phyloP scores from a whole-genome alignment of 2,797 vertebrate genomes.

The Mormyrus proboscirostris region DNA sequence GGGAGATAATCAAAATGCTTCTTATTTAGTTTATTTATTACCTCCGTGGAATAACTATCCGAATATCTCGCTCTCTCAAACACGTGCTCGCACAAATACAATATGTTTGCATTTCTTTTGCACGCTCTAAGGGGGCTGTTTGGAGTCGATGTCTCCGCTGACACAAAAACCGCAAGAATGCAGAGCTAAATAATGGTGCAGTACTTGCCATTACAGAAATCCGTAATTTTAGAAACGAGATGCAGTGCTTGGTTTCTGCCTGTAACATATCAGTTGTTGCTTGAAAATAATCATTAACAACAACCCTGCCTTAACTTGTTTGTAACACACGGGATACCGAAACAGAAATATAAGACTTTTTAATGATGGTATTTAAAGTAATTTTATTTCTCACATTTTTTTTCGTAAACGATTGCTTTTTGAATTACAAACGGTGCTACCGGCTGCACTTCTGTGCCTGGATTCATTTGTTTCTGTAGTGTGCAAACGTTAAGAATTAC shows the following conservation, averaged over 20 bases:
- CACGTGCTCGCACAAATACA: background rate
- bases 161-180: background rate
- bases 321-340: background rate
- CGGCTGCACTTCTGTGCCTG: background rate
- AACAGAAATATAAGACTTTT: background rate
- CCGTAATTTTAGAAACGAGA: background rate
- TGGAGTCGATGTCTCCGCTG: background rate
- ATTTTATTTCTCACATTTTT: background rate
- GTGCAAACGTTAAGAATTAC: background rate
- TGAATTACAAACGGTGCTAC: background rate
- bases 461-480: background rate
- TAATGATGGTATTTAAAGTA: background rate
- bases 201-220: background rate
- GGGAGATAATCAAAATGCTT: background rate
- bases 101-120: background rate
- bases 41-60: background rate
- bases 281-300: background rate
- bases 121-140: background rate
- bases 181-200: background rate
- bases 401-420: slow-evolving; percentile 8
- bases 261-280: background rate
- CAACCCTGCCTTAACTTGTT: background rate
- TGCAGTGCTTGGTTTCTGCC: background rate
- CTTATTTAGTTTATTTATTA: background rate
- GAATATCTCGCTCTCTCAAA: background rate